Conservation (phyloP, 2,888 invertebrate species). For the Cyrtodaria siliqua region DNA sequence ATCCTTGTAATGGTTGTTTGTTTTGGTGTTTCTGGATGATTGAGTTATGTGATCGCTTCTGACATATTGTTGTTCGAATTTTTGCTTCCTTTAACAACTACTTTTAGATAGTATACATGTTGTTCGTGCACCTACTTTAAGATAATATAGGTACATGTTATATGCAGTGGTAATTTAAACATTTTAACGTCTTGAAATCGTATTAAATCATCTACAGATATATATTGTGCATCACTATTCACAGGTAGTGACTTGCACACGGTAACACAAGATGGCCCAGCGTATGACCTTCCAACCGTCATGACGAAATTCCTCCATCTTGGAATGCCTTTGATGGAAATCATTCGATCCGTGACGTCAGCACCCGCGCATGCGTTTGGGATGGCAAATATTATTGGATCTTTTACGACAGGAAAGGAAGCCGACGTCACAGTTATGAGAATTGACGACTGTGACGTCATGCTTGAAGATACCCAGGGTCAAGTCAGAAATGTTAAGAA, state of each 20-base stretch:
- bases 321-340: conserved; percentile 79
- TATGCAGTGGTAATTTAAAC: no score
- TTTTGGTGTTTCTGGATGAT: no score
- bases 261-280: conserved; percentile 74
- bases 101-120: no score
- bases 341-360: conserved; percentile 76
- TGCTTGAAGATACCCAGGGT: conserved; percentile 75
- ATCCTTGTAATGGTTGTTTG: no score
- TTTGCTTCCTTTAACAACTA: no score
- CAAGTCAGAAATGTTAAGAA: conserved; percentile 67
- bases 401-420: conserved; percentile 65
- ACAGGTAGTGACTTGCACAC: conserved; percentile 75
- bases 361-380: conserved; percentile 76
- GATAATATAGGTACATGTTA: no score
- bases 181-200: no score
- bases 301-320: conserved; percentile 81
- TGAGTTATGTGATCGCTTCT: no score
- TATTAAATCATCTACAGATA: no score
- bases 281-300: conserved; percentile 77
- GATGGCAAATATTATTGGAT: conserved; percentile 61
- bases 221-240: no score
- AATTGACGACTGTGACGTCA: conserved; percentile 67
- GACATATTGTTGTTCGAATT: no score
- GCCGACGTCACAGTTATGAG: conserved; percentile 80
- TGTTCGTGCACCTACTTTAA: no score